Base-by-base conservation (phyloP, 2,113 vertebrate genomes). In the Scortum barcoo region DNA sequence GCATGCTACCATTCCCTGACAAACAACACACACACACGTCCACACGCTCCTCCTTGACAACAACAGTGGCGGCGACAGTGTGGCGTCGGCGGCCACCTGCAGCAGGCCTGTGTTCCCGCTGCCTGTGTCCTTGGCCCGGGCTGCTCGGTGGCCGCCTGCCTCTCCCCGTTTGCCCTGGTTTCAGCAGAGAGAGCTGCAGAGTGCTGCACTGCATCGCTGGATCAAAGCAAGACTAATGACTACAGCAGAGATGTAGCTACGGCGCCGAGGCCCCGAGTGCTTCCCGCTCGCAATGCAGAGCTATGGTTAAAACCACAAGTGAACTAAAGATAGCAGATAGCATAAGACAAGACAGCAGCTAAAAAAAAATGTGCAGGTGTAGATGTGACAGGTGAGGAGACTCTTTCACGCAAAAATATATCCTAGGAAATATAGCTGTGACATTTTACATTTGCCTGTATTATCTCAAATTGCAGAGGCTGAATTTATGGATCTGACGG, bases 161-260 rank as follows among this genome's bases (percentile, higher is more conserved):
- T 87, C 77, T 76, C 56, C 56, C 85, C 8, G 48, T 16, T 77
- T 82, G 86, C 79, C 73, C 82, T 51, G 88, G 72, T 85, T 90
- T 86, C 75, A 53, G 54, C 57, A 72, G 72, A 85, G 78, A 36
- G 72, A 76, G 82, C 88, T 78, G 78, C 83, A 82, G 76, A 79
- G 86, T 73, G 50, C 80, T 78, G 89, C 89, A 81, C 80, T 76
- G 86, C 89, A 92, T 84, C 22, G 46, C 73, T 36, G 42, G 81
- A 88, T 92, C 86, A 88, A 89, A 91, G 79, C 77, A 80, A 81
- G 76, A 90, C 57, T 83, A 92, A 91, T 90, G 84, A 90, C 87
- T 87, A 82, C 67, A 89, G 87, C 83, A 78, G 86, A 87, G 82
- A 73, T 68, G 77, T 38, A 81, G 80, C 85, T 76, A 70, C 69